These are phyloP conservation scores for Ianthella basta DNA, from an alignment of 37 sponge, comb jelly and placozoan genomes.

Conservation along the genomic window DNA sequence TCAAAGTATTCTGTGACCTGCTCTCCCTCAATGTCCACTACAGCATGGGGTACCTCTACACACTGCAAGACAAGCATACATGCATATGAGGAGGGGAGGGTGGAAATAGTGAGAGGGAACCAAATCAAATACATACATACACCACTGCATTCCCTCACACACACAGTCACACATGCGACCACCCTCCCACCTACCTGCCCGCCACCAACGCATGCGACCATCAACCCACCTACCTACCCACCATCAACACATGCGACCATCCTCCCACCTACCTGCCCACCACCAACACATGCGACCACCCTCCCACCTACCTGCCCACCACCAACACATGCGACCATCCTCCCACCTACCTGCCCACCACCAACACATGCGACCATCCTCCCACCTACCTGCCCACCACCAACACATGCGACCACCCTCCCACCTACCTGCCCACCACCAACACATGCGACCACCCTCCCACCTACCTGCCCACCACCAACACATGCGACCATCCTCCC, in stretches of 20 bases:
- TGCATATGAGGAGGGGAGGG: neutral
- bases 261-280: neutral
- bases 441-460: constrained; percentile 80
- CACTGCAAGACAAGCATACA: constrained; percentile 33
- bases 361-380: constrained; percentile 33
- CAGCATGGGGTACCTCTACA: constrained; percentile 64
- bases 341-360: neutral
- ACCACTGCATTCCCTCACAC: neutral
- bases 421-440: constrained; percentile 19
- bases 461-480: neutral
- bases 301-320: constrained; percentile 53
- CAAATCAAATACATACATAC: neutral
- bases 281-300: constrained; percentile 58
- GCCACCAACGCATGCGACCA: constrained; percentile 23
- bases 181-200: constrained; percentile 4
- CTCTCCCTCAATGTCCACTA: constrained; percentile 59
- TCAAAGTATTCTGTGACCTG: constrained; percentile 59
- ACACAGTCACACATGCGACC: neutral
- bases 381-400: neutral
- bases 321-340: constrained; percentile 35
- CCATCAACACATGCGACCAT: constrained; percentile 33
- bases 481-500: constrained; percentile 27
- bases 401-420: constrained; percentile 76
- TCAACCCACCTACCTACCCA: neutral
- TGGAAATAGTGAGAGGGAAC: neutral